Evolutionary conservation across 2,888 invertebrate genomes (phyloP), one percentile per base, ranked within the genome.

Genomic region (Rhingia rostrata): DNA sequence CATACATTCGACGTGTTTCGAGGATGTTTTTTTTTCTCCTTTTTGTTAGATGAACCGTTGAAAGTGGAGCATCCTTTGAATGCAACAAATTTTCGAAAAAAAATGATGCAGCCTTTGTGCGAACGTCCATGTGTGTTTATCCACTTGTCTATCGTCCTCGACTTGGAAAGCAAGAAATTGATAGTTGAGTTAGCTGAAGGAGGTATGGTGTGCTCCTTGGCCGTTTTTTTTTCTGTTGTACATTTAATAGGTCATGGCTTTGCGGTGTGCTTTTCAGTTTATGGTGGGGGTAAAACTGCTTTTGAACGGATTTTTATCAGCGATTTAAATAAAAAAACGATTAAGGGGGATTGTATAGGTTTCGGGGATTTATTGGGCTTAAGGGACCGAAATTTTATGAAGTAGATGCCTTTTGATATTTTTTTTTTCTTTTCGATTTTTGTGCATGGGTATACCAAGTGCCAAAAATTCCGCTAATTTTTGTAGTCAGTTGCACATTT

Each of bases 141-240:
- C 41, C 56, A 14, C 67, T 80, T 67, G 73, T 67, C 80, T 80
- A 73, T 80, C 73, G 67, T 66, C 74, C 80, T 74, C 66, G 80
- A 73, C 80, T 74, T 53, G 41, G 61, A 66, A 67, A 60, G 64
- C 60, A 47, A 37, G 41, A 14, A 51, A 49, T 10, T 64, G 32
- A 53, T 53, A 49, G 35, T 14, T 47, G 35, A 22, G 3, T 63
- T 10, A 37, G 22, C 35, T 63, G 9, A 63, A 78, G 53, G 69
- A 63, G 45, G 14, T 39, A 5, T 56, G 53, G 32, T 54, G 67
- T 56, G 56, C 10, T 54, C 39, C 6, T 58, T 58, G 22, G 22
- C 22, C 22, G 22, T 74, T 74, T 49, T 60, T 51, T 22, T 51
- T 14, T 60, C 35, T 60, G 56, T 58, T 58, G 41, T 45, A 41